Base-by-base conservation (phyloP, 2,888 invertebrate species). In the Hypselothyrea guttata region DNA sequence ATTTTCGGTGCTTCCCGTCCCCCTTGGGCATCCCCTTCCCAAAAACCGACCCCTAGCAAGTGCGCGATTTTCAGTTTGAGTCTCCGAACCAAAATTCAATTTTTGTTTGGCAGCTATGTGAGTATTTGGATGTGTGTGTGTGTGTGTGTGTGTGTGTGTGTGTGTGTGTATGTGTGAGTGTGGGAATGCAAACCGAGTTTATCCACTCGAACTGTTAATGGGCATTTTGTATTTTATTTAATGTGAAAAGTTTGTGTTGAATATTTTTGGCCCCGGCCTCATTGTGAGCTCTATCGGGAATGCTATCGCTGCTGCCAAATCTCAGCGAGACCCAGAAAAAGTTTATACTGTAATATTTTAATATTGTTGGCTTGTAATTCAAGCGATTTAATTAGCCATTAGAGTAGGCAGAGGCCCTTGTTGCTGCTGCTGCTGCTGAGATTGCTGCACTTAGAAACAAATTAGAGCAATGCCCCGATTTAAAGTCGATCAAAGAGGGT, bases 161-260 rank as follows among this genome's bases (percentile, higher is more conserved):
- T 47, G 41, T 45, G 13, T 51, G 34, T 48, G 37, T 38, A 12
- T 64, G 18, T 41, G 45, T 33, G 49, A 22, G 38, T 57, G 46
- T 66, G 56, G 48, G 60, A 76, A 81, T 83, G 74, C 79, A 82
- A 78, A 82, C 81, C 71, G 84, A 85, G 84, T 76, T 69, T 81
- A 82, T 84, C 84, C 84, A 86, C 82, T 83, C 75, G 82, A 83
- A 83, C 86, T 86, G 86, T 83, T 83, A 83, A 83, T 83, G 86
- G 86, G 78, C 75, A 84, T 86, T 86, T 84, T 82, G 86, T 84
- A 86, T 84, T 82, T 83, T 86, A 86, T 86, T 83, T 86, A 83
- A 83, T 83, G 86, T 84, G 86, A 83, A 83, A 83, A 86, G 78
- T 83, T 82, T 85, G 56, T 65, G 78, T 54, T 82, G 59, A 64